These are phyloP conservation scores for Psettodes erumei DNA, from an alignment of 2,113 vertebrate genomes.

Conservation along the genomic window DNA sequence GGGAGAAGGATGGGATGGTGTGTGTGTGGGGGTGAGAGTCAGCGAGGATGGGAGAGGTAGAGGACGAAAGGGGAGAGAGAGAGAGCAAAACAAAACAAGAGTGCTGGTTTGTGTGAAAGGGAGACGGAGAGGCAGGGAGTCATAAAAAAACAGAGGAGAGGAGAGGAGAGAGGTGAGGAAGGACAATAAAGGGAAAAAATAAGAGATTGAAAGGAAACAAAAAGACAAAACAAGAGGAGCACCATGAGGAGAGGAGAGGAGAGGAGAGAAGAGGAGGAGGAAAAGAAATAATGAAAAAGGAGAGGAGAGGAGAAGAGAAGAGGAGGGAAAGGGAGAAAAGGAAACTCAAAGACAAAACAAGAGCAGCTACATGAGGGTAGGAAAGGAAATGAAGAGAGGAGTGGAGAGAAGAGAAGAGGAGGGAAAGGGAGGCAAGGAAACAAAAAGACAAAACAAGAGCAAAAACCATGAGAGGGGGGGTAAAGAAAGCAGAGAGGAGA, in stretches of 20 bases:
- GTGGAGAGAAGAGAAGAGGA: not conserved
- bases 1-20: not conserved
- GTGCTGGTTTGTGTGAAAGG: conserved; percentile 10
- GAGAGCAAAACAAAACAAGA: conserved; percentile 49
- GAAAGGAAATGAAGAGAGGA: not conserved
- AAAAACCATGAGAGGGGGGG: no score
- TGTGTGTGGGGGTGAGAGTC: conserved; percentile 3
- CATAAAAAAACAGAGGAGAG: not conserved
- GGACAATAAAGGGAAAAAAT: conserved; percentile 58
- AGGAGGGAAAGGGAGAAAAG: not conserved
- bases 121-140: not conserved
- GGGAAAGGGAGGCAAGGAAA: no score
- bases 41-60: conserved; percentile 39
- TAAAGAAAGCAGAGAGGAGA: not conserved
- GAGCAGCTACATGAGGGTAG: no score
- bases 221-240: not conserved
- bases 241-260: not conserved
- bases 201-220: not conserved
- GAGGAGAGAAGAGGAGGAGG: not conserved
- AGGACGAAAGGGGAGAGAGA: conserved; percentile 36
- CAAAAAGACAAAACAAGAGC: not conserved
- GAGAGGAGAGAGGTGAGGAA: conserved; percentile 5
- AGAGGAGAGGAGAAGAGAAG: no score
- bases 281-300: no score
- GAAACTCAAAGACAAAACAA: not conserved